A percentile compares a stretch with the other conserved stretches of the same genome.
These are phyloP conservation scores for human (Homo sapiens) DNA, from an alignment of 2,113 vertebrate species.

Conservation along the genomic window DNA sequence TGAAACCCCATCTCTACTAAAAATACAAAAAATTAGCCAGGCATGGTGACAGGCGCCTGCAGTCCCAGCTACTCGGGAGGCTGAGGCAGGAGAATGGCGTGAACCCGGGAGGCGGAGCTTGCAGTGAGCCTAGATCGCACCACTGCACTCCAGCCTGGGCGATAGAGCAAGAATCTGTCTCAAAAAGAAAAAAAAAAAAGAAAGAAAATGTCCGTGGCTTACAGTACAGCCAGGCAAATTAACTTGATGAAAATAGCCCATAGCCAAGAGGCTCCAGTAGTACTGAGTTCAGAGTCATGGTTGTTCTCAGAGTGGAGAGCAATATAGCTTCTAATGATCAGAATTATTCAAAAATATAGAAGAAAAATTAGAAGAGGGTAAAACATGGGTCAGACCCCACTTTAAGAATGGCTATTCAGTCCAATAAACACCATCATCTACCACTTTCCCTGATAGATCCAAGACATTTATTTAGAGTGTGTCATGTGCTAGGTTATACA, in stretches of 20 bases:
- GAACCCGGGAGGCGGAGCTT: no score
- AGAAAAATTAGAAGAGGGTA: neutral
- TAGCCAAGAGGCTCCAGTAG: neutral
- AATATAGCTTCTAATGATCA: neutral
- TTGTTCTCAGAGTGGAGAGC: neutral
- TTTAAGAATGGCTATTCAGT: neutral
- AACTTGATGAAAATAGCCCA: neutral
- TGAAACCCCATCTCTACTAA: no score
- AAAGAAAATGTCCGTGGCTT: neutral
- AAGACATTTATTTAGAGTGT: neutral
- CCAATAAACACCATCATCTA: neutral
- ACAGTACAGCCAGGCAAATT: neutral
- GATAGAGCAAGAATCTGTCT: no score
- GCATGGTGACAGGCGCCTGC: no score
- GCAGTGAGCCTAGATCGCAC: no score
- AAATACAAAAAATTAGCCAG: no score
- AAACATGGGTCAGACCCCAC: neutral
- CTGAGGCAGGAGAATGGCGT: no score
- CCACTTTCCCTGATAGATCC: neutral
- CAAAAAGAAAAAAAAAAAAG: no score
- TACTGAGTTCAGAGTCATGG: neutral
- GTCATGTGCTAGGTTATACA: neutral
- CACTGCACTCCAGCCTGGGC: no score
- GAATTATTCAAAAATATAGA: neutral
- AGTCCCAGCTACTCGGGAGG: no score